phyloP scores from a whole-genome alignment of 1,140 invertebrate genomes.

The Aphelinus atriplicis region DNA sequence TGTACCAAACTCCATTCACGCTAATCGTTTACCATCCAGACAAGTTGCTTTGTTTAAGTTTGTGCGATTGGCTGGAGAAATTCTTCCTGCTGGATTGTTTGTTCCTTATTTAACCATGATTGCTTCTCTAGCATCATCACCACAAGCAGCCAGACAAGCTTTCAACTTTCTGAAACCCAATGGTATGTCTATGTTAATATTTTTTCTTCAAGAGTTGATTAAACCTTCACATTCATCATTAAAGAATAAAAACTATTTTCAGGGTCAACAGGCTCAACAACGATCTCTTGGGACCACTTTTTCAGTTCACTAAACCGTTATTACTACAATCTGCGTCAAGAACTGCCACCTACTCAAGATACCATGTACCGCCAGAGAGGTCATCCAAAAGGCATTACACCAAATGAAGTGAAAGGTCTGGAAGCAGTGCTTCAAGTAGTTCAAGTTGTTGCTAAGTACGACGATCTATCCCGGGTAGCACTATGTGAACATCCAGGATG shows the following conservation, averaged over 20 bases:
- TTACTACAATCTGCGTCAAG: slow-evolving; percentile 74
- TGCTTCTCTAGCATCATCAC: slow-evolving; percentile 79
- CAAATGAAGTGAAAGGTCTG: slow-evolving; percentile 87
- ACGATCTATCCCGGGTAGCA: slow-evolving; percentile 80
- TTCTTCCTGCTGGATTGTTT: slow-evolving; percentile 86
- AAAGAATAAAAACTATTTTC: slow-evolving; percentile 2
- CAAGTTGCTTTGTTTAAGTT: slow-evolving; percentile 91
- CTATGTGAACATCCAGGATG: slow-evolving; percentile 89
- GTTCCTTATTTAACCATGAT: slow-evolving; percentile 90
- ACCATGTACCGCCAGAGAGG: slow-evolving; percentile 72
- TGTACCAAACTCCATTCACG: slow-evolving; percentile 53
- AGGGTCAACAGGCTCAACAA: slow-evolving; percentile 64
- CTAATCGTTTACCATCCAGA: slow-evolving; percentile 65
- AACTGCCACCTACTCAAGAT: slow-evolving; percentile 71
- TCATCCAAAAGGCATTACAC: slow-evolving; percentile 77
- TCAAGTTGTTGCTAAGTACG: slow-evolving; percentile 78
- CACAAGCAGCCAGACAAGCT: slow-evolving; percentile 79
- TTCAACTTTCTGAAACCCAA: slow-evolving; percentile 88
- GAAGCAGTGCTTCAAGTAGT: slow-evolving; percentile 83
- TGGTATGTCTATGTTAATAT: slow-evolving; percentile 56
- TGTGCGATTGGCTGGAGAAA: slow-evolving; percentile 85
- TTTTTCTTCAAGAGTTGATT: not conserved
- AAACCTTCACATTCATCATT: not conserved
- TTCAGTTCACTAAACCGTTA: slow-evolving; percentile 86
- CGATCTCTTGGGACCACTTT: slow-evolving; percentile 89